Percentiles rank a stretch among this genome's conserved stretches.
Conservation (phyloP, 2,113 vertebrate genomes). For the Thryonomys swinderianus region DNA sequence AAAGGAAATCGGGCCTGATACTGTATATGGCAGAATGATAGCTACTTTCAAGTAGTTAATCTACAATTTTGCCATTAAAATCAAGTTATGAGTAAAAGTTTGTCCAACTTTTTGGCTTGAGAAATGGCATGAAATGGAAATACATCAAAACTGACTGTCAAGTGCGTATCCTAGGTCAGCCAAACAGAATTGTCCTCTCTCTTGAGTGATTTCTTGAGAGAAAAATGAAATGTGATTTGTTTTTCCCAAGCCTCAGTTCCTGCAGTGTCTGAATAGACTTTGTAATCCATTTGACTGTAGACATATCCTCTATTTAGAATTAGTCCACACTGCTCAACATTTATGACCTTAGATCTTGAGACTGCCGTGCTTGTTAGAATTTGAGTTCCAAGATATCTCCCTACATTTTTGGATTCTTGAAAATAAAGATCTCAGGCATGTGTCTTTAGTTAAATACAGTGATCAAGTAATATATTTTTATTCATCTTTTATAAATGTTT, state of each 20-base stretch:
- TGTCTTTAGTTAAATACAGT: neutral
- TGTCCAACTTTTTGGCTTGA: neutral
- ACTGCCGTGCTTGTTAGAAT: neutral
- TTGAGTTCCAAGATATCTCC: neutral
- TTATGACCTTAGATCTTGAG: neutral
- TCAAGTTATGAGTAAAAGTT: neutral
- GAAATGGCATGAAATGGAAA: neutral
- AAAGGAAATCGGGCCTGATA: neutral
- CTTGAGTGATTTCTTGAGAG: neutral
- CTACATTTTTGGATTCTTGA: neutral
- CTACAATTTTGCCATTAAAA: neutral
- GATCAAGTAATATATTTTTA: neutral
- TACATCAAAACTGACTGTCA: neutral
- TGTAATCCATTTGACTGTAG: neutral
- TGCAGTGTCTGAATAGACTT: neutral
- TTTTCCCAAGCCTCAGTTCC: neutral
- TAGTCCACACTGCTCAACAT: neutral
- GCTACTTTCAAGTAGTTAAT: neutral
- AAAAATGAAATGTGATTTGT: neutral
- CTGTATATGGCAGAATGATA: neutral
- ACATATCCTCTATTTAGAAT: neutral
- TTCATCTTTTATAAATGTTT: constrained; percentile 11
- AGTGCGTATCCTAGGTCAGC: neutral
- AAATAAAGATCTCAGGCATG: neutral
- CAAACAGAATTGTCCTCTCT: neutral